Base-by-base conservation (phyloP, 2,113 vertebrate species). In the Montifringilla adamsi region DNA sequence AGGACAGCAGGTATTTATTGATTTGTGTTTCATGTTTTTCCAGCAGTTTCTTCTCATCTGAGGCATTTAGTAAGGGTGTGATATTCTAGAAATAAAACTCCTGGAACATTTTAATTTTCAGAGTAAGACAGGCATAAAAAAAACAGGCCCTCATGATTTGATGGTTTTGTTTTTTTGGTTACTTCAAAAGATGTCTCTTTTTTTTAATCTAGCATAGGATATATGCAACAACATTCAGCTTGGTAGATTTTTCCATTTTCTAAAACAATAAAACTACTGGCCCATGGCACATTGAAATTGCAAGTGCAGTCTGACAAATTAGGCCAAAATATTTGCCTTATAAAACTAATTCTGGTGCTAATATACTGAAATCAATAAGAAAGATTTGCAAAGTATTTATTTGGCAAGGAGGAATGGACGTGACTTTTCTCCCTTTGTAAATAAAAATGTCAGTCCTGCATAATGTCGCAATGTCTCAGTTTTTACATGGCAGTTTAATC, bases 71-170 rank as follows among this genome's bases (percentile, higher is more conserved):
- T 24, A 73, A 69, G 7, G 12, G 6, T 20, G 13, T 3, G 7
- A 15, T 59, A 50, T 22, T 37, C 13, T 56, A 73, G 41, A 72
- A 67, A 43, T 79, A 44, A n/a, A 78, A 26, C 5, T 67, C 6
- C 15, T 53, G 10, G 21, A 37, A 24, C 22, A 23, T 24, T 87
- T 81, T 66, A 1, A 6, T 46, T 59, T 68, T 49, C 20, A 60
- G n/a, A 64, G 13, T 31, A 64, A 68, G 13, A 64, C 5, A 8
- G 20, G 4, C 6, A 17, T 24, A 35, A 37, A 52, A 1, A 67
- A 46, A 37, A 17, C 2, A 67, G 22, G 9, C 28, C 1, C 2
- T 5, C 23, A 28, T 13, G 0, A 28, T 46, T 76, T 23, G 2
- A 47, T 35, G 10, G 31, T 60, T 55, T 68, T 44, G 4, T 31